phyloP scores from a whole-genome alignment of 2,113 vertebrate genomes.

The Mus pahari region DNA sequence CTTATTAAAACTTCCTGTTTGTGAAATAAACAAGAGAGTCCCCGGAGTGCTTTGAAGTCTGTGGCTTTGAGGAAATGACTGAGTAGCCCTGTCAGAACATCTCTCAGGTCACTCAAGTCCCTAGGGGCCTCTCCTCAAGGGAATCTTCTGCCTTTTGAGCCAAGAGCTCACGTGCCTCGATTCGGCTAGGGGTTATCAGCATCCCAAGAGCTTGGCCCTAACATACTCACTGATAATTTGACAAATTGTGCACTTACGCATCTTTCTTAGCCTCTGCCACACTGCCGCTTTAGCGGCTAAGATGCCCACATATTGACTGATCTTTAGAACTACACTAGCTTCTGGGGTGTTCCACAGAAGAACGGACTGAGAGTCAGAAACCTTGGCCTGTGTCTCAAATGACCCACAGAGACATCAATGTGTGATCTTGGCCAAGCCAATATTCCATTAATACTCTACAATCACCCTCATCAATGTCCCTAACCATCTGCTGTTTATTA shows the following conservation, averaged over 20 bases:
- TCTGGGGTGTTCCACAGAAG: not conserved
- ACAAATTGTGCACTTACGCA: not conserved
- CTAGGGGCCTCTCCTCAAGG: not conserved
- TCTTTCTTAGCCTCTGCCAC: not conserved
- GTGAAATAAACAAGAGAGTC: not conserved
- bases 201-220: not conserved
- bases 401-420: not conserved
- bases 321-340: constrained; percentile 16
- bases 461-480: not conserved
- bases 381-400: not conserved
- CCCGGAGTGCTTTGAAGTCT: constrained; percentile 19
- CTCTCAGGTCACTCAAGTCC: not conserved
- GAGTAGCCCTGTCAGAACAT: not conserved
- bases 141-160: not conserved
- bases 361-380: not conserved
- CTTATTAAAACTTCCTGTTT: not conserved
- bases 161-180: not conserved
- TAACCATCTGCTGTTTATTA: not conserved
- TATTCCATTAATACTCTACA: not conserved
- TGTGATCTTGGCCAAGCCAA: not conserved
- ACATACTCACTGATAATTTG: not conserved
- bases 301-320: not conserved
- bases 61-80: constrained; percentile 16
- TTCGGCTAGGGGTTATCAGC: not conserved
- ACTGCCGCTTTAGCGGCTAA: not conserved